phyloP scores from a whole-genome alignment of 1,140 invertebrate species.

The Lasaia peninsularis region DNA sequence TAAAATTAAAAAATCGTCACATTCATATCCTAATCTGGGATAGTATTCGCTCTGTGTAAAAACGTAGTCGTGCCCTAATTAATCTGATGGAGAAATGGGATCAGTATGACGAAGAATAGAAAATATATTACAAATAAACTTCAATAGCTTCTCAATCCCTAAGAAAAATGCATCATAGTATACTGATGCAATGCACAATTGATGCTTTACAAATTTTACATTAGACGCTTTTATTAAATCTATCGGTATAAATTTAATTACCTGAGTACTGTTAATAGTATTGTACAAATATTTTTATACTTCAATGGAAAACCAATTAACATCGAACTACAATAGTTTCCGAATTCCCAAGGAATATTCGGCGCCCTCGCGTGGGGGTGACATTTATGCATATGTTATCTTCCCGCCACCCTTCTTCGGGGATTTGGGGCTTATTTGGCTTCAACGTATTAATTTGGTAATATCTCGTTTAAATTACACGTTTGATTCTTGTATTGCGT shows the following conservation, averaged over 20 bases:
- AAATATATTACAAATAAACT: no score
- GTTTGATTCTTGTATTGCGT: conserved; percentile 29
- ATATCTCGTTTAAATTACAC: conserved; percentile 26
- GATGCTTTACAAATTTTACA: not conserved
- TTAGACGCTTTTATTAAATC: no score
- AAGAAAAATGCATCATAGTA: no score
- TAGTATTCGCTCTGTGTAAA: no score
- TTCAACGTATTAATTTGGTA: conserved; percentile 30
- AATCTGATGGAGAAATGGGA: no score
- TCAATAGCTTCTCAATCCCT: no score
- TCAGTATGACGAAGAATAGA: no score
- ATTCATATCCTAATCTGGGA: no score
- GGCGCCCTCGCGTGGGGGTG: conserved; percentile 17
- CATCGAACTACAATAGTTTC: not conserved
- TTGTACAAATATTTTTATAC: not conserved
- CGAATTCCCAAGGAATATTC: conserved; percentile 13
- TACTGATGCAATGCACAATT: no score
- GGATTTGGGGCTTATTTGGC: conserved; percentile 14
- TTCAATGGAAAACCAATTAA: conserved; percentile 1
- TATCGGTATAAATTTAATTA: no score
- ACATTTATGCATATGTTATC: conserved; percentile 31
- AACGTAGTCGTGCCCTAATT: no score
- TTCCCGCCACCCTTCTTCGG: conserved; percentile 20
- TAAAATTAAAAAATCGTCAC: no score
- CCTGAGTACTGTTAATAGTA: not conserved